phyloP scores from a whole-genome alignment of 2,113 vertebrate genomes.

The Myodes glareolus region DNA sequence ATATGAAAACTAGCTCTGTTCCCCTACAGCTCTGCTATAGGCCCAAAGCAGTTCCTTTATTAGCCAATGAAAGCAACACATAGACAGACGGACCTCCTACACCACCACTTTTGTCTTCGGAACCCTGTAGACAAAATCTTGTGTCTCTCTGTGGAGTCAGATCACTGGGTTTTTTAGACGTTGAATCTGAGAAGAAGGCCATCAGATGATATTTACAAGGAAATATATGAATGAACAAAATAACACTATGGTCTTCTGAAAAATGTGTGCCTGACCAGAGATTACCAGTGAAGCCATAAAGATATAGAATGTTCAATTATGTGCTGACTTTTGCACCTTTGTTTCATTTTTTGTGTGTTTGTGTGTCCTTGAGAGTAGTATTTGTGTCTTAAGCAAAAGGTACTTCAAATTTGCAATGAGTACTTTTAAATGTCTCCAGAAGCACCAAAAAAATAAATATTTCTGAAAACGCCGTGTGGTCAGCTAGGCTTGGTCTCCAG shows the following conservation, averaged over 20 bases:
- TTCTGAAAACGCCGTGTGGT: neutral
- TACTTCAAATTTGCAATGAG: slow-evolving; percentile 21
- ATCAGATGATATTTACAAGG: neutral
- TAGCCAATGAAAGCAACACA: no score
- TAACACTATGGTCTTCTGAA: neutral
- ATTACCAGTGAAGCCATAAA: neutral
- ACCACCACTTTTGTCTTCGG: neutral
- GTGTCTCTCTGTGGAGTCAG: neutral
- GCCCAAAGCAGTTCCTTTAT: no score
- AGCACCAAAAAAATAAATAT: neutral
- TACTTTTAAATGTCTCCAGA: neutral
- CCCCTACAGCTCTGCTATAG: no score
- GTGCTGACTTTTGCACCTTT: neutral
- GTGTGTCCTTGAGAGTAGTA: neutral
- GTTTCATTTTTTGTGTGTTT: slow-evolving; percentile 33
- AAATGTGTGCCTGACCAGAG: neutral
- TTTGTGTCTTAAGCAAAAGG: neutral
- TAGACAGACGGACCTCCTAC: no score
- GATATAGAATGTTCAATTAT: neutral
- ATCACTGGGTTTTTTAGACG: neutral
- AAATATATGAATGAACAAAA: slow-evolving; percentile 17
- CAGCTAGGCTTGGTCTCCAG: neutral
- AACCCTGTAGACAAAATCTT: neutral
- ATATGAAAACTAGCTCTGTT: neutral
- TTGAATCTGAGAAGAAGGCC: neutral